Conservation (phyloP, 2,113 vertebrate genomes). For the Podarcis muralis region DNA sequence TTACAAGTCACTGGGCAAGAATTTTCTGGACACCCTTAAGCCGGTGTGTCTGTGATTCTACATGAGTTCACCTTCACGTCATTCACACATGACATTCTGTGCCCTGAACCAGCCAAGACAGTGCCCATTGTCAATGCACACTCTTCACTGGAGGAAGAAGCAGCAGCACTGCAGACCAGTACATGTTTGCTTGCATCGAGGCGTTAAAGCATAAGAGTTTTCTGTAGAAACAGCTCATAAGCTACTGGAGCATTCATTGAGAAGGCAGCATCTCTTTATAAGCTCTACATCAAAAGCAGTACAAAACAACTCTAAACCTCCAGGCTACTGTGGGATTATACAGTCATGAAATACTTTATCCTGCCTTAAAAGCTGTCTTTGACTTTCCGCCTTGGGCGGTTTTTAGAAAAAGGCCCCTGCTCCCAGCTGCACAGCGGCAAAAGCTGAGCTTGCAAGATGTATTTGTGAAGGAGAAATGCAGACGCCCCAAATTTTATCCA, state of each 20-base stretch:
- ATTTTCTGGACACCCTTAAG: background rate
- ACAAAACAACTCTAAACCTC: conserved; percentile 67
- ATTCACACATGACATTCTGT: background rate
- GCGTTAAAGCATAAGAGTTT: background rate
- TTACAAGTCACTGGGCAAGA: background rate
- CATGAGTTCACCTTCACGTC: background rate
- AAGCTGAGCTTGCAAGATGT: conserved; percentile 38
- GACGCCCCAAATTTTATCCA: conserved; percentile 24
- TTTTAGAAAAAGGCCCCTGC: conserved; percentile 30
- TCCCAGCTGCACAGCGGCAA: conserved; percentile 38
- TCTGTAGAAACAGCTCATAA: conserved; percentile 41
- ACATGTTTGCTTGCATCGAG: conserved; percentile 20
- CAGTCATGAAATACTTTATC: conserved; percentile 66
- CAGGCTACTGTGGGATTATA: conserved; percentile 68
- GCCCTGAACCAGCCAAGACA: background rate
- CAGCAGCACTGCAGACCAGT: background rate
- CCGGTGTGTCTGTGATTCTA: background rate
- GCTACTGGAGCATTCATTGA: conserved; percentile 35
- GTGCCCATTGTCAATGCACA: conserved; percentile 4
- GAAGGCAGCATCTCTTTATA: conserved; percentile 57
- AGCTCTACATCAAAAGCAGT: conserved; percentile 66
- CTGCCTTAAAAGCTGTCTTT: conserved; percentile 68
- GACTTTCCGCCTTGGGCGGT: conserved; percentile 62
- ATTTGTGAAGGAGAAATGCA: conserved; percentile 6
- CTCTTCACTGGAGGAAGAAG: background rate